Percentiles rank a stretch among this genome's conserved stretches.
phyloP scores from a whole-genome alignment of 2,797 vertebrate genomes.

The Acipenser ruthenus region DNA sequence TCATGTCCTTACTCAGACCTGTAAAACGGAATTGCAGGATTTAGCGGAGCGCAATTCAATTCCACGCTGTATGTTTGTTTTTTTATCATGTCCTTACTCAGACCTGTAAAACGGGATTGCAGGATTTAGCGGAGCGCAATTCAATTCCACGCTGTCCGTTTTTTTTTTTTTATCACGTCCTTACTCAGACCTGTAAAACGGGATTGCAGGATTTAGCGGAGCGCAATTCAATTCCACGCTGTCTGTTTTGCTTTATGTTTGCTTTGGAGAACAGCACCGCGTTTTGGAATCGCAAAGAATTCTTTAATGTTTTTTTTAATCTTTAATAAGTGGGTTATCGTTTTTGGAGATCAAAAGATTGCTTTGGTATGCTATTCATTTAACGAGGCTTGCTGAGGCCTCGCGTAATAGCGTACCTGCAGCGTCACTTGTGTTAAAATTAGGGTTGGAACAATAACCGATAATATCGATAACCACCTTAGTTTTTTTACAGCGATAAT shows the following conservation, averaged over 20 bases:
- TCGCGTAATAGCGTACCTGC: too few relatives aligned
- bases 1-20: neutral
- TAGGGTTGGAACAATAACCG: too few relatives aligned
- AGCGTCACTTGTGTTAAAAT: too few relatives aligned
- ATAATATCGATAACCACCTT: too few relatives aligned
- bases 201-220: slow-evolving; percentile 10
- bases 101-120: slow-evolving; percentile 7
- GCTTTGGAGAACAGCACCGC: slow-evolving; percentile 4
- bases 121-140: slow-evolving; percentile 8
- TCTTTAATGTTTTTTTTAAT: slow-evolving; percentile 44
- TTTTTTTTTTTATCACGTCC: too few relatives aligned
- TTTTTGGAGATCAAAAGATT: too few relatives aligned
- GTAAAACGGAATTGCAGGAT: slow-evolving; percentile 9
- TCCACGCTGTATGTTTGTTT: neutral
- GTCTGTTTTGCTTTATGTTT: slow-evolving; percentile 10
- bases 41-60: slow-evolving; percentile 4
- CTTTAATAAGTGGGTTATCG: slow-evolving; percentile 73
- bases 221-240: slow-evolving; percentile 1
- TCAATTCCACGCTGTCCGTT: neutral
- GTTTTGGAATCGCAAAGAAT: slow-evolving; percentile 32
- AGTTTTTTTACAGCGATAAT: too few relatives aligned
- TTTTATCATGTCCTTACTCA: neutral
- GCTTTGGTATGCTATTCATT: too few relatives aligned
- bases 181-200: slow-evolving; percentile 5
- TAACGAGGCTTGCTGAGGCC: too few relatives aligned